These are phyloP conservation scores for Sylvietta virens DNA, from an alignment of 2,113 vertebrate genomes.

Conservation along the genomic window DNA sequence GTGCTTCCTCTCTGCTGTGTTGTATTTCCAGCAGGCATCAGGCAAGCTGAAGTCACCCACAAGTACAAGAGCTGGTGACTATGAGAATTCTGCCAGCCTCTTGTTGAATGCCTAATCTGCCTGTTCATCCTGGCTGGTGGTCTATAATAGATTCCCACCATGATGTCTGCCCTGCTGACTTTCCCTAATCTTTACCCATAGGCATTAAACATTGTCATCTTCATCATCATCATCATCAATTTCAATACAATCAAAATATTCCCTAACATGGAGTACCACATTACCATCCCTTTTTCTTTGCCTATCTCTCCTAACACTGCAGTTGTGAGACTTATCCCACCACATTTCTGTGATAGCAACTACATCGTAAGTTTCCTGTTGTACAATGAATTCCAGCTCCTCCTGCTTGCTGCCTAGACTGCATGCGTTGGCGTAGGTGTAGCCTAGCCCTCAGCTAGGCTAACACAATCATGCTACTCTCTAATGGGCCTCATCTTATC, in stretches of 20 bases:
- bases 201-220: background rate
- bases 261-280: background rate
- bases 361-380: background rate
- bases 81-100: background rate
- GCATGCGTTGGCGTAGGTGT: too few relatives aligned
- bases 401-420: background rate
- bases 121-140: background rate
- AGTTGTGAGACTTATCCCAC: background rate
- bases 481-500: background rate
- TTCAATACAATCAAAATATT: background rate
- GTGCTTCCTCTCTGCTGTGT: background rate
- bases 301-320: background rate
- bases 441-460: background rate
- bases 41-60: background rate
- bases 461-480: background rate
- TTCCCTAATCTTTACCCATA: background rate
- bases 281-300: background rate
- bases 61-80: background rate
- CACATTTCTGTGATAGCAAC: rapidly evolving
- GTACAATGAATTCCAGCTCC: background rate
- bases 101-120: rapidly evolving
- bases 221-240: background rate
- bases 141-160: background rate
- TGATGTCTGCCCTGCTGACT: rapidly evolving
- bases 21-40: background rate